Evolutionary conservation across 2,797 vertebrate species (phyloP).

Genomic region (Sardinella longiceps): DNA sequence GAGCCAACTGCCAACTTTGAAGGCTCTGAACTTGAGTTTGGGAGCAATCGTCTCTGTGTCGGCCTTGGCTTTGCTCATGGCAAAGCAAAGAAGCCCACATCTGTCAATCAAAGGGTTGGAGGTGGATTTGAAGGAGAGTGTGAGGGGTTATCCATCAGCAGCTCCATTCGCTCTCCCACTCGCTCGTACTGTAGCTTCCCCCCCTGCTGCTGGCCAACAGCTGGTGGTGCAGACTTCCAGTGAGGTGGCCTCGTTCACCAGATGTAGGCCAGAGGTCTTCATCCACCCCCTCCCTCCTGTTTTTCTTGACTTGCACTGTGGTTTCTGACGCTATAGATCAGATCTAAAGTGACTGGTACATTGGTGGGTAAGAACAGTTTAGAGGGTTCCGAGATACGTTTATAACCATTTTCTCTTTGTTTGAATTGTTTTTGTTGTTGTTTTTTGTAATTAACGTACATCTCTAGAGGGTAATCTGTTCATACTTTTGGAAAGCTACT

Average conservation of each 20-base stretch:
- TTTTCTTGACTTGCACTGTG: slow-evolving; percentile 28
- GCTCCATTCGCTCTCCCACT: not conserved
- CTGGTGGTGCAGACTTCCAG: not conserved
- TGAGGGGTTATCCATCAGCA: not conserved
- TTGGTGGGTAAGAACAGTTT: not conserved
- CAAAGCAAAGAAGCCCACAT: not conserved
- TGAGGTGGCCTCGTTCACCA: not conserved
- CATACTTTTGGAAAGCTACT: not conserved
- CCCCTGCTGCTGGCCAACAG: not conserved
- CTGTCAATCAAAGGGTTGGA: not conserved
- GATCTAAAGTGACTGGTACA: slow-evolving; percentile 1
- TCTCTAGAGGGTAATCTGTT: not conserved
- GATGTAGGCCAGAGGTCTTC: not conserved
- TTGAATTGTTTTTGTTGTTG: not conserved
- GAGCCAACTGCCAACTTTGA: slow-evolving; percentile 9
- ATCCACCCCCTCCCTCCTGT: not conserved
- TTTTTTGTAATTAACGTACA: not conserved
- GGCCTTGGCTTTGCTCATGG: not conserved
- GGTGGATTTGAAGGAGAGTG: not conserved
- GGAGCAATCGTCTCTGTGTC: not conserved
- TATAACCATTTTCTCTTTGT: slow-evolving; percentile 5
- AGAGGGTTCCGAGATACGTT: not conserved
- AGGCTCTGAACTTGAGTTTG: not conserved
- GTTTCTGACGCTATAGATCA: not conserved
- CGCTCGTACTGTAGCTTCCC: not conserved